Conservation (phyloP, 2,888 invertebrate species). For the Hemaris fuciformis region DNA sequence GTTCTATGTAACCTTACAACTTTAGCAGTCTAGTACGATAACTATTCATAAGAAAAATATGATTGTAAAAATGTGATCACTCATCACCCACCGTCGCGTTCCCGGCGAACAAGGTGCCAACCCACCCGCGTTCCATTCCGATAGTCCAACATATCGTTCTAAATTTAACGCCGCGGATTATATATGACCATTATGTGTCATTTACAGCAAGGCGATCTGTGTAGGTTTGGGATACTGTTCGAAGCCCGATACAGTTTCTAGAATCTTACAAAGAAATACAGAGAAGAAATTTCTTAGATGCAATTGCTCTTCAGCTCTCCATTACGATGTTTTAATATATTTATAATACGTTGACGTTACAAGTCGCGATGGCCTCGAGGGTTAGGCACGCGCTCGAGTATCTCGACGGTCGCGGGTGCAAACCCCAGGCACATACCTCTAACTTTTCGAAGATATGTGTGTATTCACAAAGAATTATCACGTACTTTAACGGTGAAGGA, state of each 20-base stretch:
- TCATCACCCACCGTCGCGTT: background rate
- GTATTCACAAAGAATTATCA: too few species aligned
- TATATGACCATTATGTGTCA: background rate
- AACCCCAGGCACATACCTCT: too few species aligned
- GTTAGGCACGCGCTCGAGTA: too few species aligned
- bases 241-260: background rate
- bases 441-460: too few species aligned
- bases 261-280: background rate
- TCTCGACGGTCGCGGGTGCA: too few species aligned
- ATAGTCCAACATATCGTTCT: background rate
- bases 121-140: conserved; percentile 10
- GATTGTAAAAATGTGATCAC: background rate
- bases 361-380: too few species aligned
- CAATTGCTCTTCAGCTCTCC: too few species aligned
- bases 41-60: background rate
- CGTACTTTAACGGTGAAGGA: too few species aligned
- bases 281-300: background rate
- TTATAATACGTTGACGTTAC: too few species aligned
- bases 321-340: too few species aligned
- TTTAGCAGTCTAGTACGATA: background rate
- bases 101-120: background rate
- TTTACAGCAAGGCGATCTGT: background rate
- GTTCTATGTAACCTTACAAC: too few species aligned
- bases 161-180: background rate
- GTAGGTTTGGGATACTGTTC: background rate